A percentile compares a stretch with the other conserved stretches of the same genome.
phyloP scores from a whole-genome alignment of 2,888 invertebrate genomes.

The Macaria liturata region DNA sequence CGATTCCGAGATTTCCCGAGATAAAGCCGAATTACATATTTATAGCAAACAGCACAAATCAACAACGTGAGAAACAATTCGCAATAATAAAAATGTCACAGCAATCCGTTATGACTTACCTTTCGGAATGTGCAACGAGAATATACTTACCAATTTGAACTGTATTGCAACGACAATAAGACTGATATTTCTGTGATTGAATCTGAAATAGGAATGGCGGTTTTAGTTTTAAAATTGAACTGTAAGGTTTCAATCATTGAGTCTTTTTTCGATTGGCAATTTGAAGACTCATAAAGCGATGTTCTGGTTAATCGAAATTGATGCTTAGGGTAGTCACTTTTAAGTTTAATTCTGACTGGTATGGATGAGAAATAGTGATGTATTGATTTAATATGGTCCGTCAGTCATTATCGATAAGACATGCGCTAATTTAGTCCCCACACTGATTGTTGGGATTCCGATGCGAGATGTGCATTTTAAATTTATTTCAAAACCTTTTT shows the following conservation, averaged over 20 bases:
- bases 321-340: too few species aligned
- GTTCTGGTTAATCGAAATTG: too few species aligned
- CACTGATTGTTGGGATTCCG: conserved; percentile 27
- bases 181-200: conserved; percentile 36
- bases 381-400: conserved; percentile 59
- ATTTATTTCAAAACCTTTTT: too few species aligned
- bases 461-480: conserved; percentile 17
- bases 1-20: conserved; percentile 18
- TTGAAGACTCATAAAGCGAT: background rate
- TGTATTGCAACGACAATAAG: conserved; percentile 27
- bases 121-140: conserved; percentile 28
- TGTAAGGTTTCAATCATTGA: conserved; percentile 29
- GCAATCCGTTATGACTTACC: conserved; percentile 45
- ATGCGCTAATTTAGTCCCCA: conserved; percentile 70
- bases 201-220: background rate
- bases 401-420: conserved; percentile 69
- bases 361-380: conserved; percentile 38
- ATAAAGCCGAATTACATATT: conserved; percentile 30
- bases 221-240: conserved; percentile 18
- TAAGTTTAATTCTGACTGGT: too few species aligned
- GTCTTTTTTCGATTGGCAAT: conserved; percentile 13
- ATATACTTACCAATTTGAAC: background rate
- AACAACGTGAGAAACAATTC: conserved; percentile 70
- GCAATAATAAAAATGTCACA: conserved; percentile 69
- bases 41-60: conserved; percentile 34